These are phyloP conservation scores for Cerastoderma edule DNA, from an alignment of 2,888 invertebrate species.

Conservation along the genomic window DNA sequence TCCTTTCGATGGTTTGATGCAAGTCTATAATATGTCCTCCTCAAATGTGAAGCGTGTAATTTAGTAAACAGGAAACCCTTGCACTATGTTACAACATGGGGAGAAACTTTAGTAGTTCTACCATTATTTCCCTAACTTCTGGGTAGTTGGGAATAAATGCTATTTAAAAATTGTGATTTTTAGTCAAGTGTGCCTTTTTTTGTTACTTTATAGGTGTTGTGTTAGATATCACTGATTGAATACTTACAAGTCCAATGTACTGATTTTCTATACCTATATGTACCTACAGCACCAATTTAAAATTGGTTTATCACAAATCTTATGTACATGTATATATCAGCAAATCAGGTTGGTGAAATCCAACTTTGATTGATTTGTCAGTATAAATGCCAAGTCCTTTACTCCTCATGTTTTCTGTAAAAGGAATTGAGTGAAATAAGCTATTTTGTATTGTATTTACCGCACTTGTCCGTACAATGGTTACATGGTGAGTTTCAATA, in stretches of 20 bases:
- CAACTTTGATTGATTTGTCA: too few relatives aligned
- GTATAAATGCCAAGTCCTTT: too few relatives aligned
- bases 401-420: too few relatives aligned
- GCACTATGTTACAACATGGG: too few relatives aligned
- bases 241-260: background rate
- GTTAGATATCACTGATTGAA: background rate
- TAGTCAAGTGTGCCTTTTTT: conserved; percentile 15
- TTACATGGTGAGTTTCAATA: too few relatives aligned
- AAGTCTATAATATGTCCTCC: background rate
- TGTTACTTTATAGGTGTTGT: background rate
- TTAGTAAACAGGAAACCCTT: too few relatives aligned
- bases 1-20: background rate
- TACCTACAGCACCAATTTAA: background rate
- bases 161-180: background rate
- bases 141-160: background rate
- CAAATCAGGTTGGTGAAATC: too few relatives aligned
- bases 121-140: background rate
- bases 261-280: background rate
- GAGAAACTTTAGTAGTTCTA: background rate
- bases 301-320: too few relatives aligned
- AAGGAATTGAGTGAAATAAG: too few relatives aligned
- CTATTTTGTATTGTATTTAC: too few relatives aligned
- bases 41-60: background rate
- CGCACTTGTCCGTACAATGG: too few relatives aligned
- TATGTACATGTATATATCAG: too few relatives aligned